These are phyloP conservation scores for Notodonta dromedarius DNA, from an alignment of 2,888 invertebrate species.

Conservation along the genomic window DNA sequence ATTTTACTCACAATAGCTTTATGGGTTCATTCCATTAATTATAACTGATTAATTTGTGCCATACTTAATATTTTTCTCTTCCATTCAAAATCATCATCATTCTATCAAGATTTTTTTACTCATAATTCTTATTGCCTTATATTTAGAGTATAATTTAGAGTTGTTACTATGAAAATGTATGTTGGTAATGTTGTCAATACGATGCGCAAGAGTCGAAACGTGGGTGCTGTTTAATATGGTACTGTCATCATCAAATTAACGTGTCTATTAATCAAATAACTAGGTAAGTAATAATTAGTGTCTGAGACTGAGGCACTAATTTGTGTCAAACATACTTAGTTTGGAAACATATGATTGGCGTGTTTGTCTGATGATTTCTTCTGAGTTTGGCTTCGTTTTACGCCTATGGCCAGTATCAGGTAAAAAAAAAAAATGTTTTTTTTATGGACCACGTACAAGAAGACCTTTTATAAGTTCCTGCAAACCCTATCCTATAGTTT, in stretches of 20 bases:
- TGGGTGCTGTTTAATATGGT: constrained; percentile 39
- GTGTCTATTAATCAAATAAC: neutral
- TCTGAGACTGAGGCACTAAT: neutral
- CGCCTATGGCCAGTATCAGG: no score
- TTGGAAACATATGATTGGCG: neutral
- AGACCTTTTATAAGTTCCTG: no score
- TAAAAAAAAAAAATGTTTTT: no score
- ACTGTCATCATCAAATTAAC: constrained; percentile 27
- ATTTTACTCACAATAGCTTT: constrained; percentile 27
- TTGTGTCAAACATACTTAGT: neutral
- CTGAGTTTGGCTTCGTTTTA: no score
- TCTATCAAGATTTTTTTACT: neutral
- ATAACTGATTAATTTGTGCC: constrained; percentile 36
- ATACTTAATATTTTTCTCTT: constrained; percentile 30
- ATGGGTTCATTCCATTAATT: constrained; percentile 31
- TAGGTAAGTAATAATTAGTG: neutral
- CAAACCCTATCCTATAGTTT: no score
- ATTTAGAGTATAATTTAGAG: neutral
- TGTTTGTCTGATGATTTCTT: no score
- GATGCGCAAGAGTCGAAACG: constrained; percentile 39
- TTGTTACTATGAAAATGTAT: neutral
- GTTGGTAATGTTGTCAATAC: constrained; percentile 25
- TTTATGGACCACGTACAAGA: no score
- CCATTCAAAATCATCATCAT: neutral
- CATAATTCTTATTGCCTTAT: neutral